Percentiles rank a stretch among this genome's conserved stretches.
Conservation (phyloP, 2,113 vertebrate genomes). For the Vimba vimba region DNA sequence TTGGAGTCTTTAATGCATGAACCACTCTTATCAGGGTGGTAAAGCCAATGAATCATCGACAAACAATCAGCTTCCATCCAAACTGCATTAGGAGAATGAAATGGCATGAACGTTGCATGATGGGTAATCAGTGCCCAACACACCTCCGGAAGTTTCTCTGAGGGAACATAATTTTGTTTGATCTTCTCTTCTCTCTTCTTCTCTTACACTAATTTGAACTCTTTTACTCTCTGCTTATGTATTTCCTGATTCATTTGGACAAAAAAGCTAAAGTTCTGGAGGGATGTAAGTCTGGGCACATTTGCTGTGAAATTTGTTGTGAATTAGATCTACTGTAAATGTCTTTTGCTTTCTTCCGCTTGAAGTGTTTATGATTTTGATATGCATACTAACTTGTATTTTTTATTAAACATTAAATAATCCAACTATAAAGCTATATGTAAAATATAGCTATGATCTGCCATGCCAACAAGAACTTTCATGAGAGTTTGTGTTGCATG, state of each 20-base stretch:
- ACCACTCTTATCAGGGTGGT: background rate
- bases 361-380: constrained; percentile 59
- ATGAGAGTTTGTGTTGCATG: constrained; percentile 35
- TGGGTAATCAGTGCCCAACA: constrained; percentile 12
- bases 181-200: constrained; percentile 53
- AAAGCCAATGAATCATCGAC: background rate
- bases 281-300: constrained; percentile 89
- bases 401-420: background rate
- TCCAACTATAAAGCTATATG: background rate
- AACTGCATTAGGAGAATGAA: constrained; percentile 1
- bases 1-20: background rate
- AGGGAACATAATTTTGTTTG: background rate
- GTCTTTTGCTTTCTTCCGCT: constrained; percentile 50
- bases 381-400: constrained; percentile 12
- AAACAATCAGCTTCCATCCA: constrained; percentile 25
- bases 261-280: constrained; percentile 96
- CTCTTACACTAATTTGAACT: constrained; percentile 82
- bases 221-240: constrained; percentile 67
- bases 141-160: constrained; percentile 26
- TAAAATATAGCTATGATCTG: background rate
- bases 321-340: constrained; percentile 29
- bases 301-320: constrained; percentile 64
- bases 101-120: constrained; percentile 31
- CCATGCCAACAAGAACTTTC: background rate
- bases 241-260: constrained; percentile 83